Evolutionary conservation across 2,113 vertebrate species (phyloP).

Genomic region (Agapornis roseicollis): DNA sequence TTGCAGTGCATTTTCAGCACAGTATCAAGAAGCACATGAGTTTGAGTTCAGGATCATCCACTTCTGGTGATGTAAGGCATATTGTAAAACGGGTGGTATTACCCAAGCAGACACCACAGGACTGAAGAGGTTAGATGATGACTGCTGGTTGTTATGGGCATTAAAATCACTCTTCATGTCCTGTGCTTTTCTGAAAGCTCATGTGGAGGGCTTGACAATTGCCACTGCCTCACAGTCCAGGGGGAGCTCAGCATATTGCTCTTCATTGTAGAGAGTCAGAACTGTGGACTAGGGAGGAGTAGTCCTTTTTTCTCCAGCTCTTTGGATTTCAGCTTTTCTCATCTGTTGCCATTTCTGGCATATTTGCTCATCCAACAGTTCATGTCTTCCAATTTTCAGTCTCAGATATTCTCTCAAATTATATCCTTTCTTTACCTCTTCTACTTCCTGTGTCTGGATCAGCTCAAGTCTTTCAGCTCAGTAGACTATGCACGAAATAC

Average conservation of each 20-base stretch:
- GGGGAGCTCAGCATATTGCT: neutral
- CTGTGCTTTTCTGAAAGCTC: neutral
- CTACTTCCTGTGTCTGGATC: neutral
- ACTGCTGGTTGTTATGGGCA: fast-evolving
- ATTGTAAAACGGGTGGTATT: neutral
- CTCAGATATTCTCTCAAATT: neutral
- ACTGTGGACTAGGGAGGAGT: neutral
- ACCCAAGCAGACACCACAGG: neutral
- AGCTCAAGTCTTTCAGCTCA: neutral
- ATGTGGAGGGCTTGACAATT: neutral
- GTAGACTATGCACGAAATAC: neutral
- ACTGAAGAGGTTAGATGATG: neutral
- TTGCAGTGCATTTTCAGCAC: neutral
- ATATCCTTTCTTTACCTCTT: neutral
- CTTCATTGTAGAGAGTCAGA: neutral
- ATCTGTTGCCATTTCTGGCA: neutral
- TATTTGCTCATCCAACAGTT: neutral
- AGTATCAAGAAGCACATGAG: neutral
- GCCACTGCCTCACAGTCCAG: neutral
- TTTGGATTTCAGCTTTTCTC: neutral
- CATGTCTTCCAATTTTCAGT: neutral
- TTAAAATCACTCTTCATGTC: neutral
- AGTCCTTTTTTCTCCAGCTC: neutral
- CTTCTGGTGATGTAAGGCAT: neutral
- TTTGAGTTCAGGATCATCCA: neutral